A percentile compares a stretch with the other conserved stretches of the same genome.
Evolutionary conservation across 2,888 invertebrate species (phyloP).

Genomic region (Pandemis cinnamomeana): DNA sequence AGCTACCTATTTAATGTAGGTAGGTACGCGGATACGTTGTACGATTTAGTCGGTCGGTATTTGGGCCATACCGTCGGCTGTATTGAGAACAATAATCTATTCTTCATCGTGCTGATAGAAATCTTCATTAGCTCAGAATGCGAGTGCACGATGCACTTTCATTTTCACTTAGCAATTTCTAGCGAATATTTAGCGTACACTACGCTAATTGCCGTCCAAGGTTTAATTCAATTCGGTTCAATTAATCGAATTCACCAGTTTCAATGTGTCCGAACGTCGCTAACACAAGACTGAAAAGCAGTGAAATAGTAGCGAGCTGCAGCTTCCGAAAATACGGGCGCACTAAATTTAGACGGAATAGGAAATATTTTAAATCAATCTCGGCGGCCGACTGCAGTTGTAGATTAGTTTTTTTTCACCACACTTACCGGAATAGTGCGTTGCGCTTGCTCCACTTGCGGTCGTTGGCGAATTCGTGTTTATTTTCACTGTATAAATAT

Average conservation of each 20-base stretch:
- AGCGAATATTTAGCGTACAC: conserved; percentile 38
- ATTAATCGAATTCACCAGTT: neutral
- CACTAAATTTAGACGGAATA: conserved; percentile 67
- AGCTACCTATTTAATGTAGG: neutral
- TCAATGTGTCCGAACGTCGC: conserved; percentile 23
- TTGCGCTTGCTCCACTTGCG: conserved; percentile 74
- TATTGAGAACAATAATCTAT: conserved; percentile 71
- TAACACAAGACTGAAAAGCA: conserved; percentile 49
- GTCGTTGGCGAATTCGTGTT: conserved; percentile 71
- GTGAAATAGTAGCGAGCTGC: conserved; percentile 66
- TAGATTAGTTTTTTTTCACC: conserved; percentile 36
- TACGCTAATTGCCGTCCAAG: conserved; percentile 8
- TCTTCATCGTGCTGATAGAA: conserved; percentile 63
- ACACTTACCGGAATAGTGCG: conserved; percentile 82
- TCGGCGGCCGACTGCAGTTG: conserved; percentile 44
- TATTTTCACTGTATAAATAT: conserved; percentile 76
- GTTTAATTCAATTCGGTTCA: neutral
- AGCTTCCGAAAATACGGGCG: conserved; percentile 73
- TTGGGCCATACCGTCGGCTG: conserved; percentile 65
- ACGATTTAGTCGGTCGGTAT: conserved; percentile 58
- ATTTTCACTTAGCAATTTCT: conserved; percentile 63
- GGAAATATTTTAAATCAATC: conserved; percentile 41
- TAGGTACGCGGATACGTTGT: conserved; percentile 11
- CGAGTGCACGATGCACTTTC: conserved; percentile 52
- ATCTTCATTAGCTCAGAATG: conserved; percentile 52